Evolutionary conservation across 2,113 vertebrate species (phyloP), one percentile per base, ranked within the genome.

Genomic region (Progne subis): DNA sequence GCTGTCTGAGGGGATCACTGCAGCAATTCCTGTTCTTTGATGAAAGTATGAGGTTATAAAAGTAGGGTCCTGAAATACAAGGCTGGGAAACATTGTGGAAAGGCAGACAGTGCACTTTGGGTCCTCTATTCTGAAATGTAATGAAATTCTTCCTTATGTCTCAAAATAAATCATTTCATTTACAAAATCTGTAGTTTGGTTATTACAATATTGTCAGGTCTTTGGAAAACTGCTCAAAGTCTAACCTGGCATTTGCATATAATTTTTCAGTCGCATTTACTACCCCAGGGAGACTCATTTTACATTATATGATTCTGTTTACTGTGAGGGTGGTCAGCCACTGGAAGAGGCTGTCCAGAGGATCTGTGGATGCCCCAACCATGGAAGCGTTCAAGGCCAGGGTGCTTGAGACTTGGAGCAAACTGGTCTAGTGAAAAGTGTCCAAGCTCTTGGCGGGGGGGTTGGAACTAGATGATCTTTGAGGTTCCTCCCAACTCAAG

Each of bases 331-430:
- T 55, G n/a, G 41, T 55, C 15, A 61, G 41, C 25, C 34, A 41
- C 12, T 37, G 63, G 24, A 69, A 26, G 20, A 61, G 14, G 11
- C 26, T 55, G 14, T 37, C 29, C 14, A 11, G 61, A 61, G 55
- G 18, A 55, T 1, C 1, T 69, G 29, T 61, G 47, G 43, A 31
- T 53, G 28, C 24, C 5, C 24, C 28, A 53, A 0, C 3, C 5
- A 28, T 82, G 13, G 12, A 34, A 63, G 1, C 1, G 3, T 55
- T 37, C 47, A 31, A 55, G 29, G 46, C 20, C 25, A 34, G 31
- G 29, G 7, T 56, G 34, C 6, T 7, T 26, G 49, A 59, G 14
- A 47, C 5, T 69, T 41, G 32, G 26, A 77, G 12, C 8, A 63
- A 28, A n/a, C 25, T 83, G 31, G 14, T 69, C 8, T 3, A 56